Base-by-base conservation (phyloP, 2,888 invertebrate species). In the Pristionchus entomophagus region DNA sequence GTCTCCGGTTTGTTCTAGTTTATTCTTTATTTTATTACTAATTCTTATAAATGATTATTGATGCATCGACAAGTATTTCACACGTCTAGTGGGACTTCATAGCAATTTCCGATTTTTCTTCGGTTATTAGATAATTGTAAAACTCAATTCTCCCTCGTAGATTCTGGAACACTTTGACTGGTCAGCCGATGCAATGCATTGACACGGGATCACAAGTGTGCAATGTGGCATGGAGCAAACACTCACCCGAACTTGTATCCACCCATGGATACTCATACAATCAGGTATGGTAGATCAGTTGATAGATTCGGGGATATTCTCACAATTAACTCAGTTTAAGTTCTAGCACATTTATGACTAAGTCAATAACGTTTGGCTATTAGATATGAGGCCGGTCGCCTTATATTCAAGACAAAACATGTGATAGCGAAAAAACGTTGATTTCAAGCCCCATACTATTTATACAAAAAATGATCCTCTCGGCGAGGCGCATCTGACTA, bases 251-350 rank as follows among this genome's bases (percentile, higher is more conserved):
- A 95, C 94, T 99, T 94, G 99, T 95, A 83, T 97, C 97, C 92
- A 99, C 98, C 0, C 99, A 99, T 94, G 99, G 99, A 22, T 99
- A 99, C 94, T 98, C 98, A 32, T 98, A 98, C 94, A 98, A 99
- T 94, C 99, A 99, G 95, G 90, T 90, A 82, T 83, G 87, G 86
- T 1, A 22, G 8, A 77, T 19, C n/a, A n/a, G n/a, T n/a, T n/a
- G n/a, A n/a, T n/a, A n/a, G n/a, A n/a, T n/a, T n/a, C n/a, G n/a
- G n/a, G n/a, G n/a, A n/a, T n/a, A n/a, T n/a, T n/a, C n/a, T n/a
- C n/a, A n/a, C n/a, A n/a, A n/a, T n/a, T n/a, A n/a, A n/a, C n/a
- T n/a, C n/a, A n/a, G n/a, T n/a, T n/a, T n/a, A n/a, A n/a, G n/a
- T n/a, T n/a, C n/a, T n/a, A n/a, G n/a, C n/a, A n/a, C n/a, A n/a